Base-by-base conservation (phyloP, 2,797 vertebrate species). In the Peromyscus aztecus region DNA sequence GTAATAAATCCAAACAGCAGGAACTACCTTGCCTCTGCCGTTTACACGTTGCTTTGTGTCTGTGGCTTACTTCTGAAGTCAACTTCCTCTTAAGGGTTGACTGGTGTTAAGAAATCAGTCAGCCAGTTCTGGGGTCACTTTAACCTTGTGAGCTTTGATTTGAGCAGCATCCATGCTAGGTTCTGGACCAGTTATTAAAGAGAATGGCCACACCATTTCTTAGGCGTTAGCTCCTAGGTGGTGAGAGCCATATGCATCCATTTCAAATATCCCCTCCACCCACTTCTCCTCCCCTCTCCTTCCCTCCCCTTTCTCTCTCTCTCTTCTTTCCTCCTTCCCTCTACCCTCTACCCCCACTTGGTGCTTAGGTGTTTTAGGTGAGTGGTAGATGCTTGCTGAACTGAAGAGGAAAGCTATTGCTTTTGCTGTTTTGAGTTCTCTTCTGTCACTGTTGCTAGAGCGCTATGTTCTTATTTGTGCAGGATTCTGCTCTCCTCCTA, bases 41-140 rank as follows among this genome's bases (percentile, higher is more conserved):
- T 81, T 91, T 89, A 59, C 46, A 46, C 69, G 43, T 90, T 78
- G 75, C 57, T 94, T 87, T 80, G 89, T 77, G 57, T 81, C 89
- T 61, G 59, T 57, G 61, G 65, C 84, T 96, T n/a, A 21, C 40
- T 87, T 97, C 19, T 91, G 91, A 96, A 95, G 82, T 80, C 75
- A 13, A 90, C 71, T 82, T 89, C 89, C 91, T 90, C 67, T 69
- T 80, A 46, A 37, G 71, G 31, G 19, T 23, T 90, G 40, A 78
- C 59, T 76, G 11, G 27, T 87, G 4, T 87, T 71, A 90, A 83
- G 88, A 96, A 92, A 91, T 63, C 55, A 91, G 89, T 24, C 63
- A 90, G 55, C 61, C 40, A 92, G 37, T 52, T 67, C 34, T n/a
- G 81, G 81, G 57, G 71, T 69, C 24, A 3, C 73, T 80, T 71